Conservation (phyloP, 2,113 vertebrate species). For the Apeltes quadracus region DNA sequence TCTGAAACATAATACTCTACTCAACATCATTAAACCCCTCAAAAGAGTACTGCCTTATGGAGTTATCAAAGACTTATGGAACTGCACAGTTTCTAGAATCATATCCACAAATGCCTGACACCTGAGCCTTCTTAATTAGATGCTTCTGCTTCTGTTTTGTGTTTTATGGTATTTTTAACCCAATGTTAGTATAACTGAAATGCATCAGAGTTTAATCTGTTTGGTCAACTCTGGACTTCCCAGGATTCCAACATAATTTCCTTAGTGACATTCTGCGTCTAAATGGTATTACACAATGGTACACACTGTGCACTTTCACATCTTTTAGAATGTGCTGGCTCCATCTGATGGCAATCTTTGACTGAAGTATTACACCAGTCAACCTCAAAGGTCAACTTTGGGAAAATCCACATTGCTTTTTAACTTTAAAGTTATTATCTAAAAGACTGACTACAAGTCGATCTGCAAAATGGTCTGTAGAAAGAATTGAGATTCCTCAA, state of each 20-base stretch:
- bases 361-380: background rate
- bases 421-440: background rate
- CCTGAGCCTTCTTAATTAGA: background rate
- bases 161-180: background rate
- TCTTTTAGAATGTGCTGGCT: constrained; percentile 9
- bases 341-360: constrained; percentile 32
- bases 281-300: background rate
- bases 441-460: background rate
- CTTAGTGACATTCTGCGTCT: background rate
- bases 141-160: background rate
- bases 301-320: background rate
- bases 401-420: background rate
- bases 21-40: background rate
- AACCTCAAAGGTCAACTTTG: background rate
- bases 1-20: background rate
- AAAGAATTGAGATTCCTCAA: background rate
- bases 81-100: background rate
- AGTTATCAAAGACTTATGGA: background rate
- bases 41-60: background rate
- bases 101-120: background rate
- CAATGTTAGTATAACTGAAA: background rate
- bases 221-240: constrained; percentile 26
- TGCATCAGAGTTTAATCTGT: background rate
- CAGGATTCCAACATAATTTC: constrained; percentile 1
- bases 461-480: background rate